These are phyloP conservation scores for Eupithecia inturbata DNA, from an alignment of 2,888 invertebrate genomes.

Conservation along the genomic window DNA sequence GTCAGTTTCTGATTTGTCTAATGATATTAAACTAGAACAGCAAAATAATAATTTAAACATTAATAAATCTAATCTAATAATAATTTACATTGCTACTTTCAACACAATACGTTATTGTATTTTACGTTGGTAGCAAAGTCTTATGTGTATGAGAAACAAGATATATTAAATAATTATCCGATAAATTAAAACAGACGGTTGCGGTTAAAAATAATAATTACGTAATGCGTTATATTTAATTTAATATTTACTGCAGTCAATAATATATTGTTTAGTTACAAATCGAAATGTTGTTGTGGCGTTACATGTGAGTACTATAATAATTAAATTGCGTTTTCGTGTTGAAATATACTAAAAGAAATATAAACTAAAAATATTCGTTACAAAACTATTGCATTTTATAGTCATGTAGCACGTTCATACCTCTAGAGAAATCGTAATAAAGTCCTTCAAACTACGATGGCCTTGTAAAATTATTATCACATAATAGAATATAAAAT, in stretches of 20 bases:
- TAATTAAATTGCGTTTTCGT: conserved; percentile 25
- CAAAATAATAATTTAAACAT: neutral
- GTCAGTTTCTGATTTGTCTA: neutral
- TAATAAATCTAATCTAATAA: too few species aligned
- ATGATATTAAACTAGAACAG: neutral
- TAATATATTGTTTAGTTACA: conserved; percentile 11
- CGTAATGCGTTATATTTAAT: conserved; percentile 17
- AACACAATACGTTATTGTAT: neutral
- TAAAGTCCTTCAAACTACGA: conserved; percentile 4
- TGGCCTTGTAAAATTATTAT: neutral
- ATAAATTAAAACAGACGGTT: neutral
- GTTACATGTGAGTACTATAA: conserved; percentile 25
- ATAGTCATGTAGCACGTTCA: neutral
- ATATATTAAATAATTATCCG: neutral
- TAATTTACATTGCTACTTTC: neutral
- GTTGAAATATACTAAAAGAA: conserved; percentile 23
- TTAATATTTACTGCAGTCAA: neutral
- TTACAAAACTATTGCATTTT: conserved; percentile 20
- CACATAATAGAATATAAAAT: neutral
- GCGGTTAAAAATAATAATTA: conserved; percentile 8
- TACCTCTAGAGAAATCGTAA: conserved; percentile 4
- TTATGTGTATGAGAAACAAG: neutral
- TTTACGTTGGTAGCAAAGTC: neutral
- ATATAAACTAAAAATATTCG: conserved; percentile 15
- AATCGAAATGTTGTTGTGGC: conserved; percentile 30